These are phyloP conservation scores for Bombus sylvicola DNA, from an alignment of 1,140 invertebrate genomes.

Conservation along the genomic window DNA sequence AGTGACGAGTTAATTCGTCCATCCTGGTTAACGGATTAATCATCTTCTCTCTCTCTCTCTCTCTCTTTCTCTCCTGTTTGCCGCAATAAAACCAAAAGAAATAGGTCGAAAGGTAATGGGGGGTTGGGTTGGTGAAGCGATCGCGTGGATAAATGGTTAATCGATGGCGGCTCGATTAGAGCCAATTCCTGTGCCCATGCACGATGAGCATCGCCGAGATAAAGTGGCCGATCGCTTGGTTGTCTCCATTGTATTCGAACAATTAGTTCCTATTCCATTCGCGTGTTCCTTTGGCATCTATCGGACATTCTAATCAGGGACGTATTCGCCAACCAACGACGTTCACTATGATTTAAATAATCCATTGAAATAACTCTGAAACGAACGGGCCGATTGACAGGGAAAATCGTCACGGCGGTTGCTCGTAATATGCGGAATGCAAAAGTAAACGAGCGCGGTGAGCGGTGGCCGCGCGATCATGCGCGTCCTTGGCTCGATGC, in stretches of 20 bases:
- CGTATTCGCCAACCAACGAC: neutral
- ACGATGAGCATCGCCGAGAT: slow-evolving; percentile 18
- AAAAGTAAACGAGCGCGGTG: slow-evolving; percentile 67
- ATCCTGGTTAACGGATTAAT: neutral
- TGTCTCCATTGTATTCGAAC: slow-evolving; percentile 43
- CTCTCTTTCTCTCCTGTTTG: neutral
- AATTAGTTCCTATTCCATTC: slow-evolving; percentile 45
- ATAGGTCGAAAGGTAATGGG: slow-evolving; percentile 6
- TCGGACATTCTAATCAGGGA: slow-evolving; percentile 33
- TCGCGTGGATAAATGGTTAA: slow-evolving; percentile 23
- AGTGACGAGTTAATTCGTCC: too few relatives aligned
- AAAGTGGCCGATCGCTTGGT: neutral
- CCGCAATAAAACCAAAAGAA: neutral
- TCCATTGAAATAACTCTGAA: neutral
- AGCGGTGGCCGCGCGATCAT: slow-evolving; percentile 33
- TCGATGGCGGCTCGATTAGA: neutral
- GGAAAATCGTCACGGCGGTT: slow-evolving; percentile 48
- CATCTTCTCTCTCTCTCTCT: neutral
- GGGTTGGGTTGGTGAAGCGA: neutral
- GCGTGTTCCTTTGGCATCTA: neutral
- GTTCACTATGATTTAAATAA: neutral
- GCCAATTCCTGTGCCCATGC: neutral
- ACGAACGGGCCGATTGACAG: slow-evolving; percentile 33
- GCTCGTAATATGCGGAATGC: slow-evolving; percentile 73
- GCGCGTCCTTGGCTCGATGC: slow-evolving; percentile 50